Percentiles rank a stretch among this genome's conserved stretches.
Evolutionary conservation across 2,888 invertebrate species (phyloP).

Genomic region (Quadroppia sp.): DNA sequence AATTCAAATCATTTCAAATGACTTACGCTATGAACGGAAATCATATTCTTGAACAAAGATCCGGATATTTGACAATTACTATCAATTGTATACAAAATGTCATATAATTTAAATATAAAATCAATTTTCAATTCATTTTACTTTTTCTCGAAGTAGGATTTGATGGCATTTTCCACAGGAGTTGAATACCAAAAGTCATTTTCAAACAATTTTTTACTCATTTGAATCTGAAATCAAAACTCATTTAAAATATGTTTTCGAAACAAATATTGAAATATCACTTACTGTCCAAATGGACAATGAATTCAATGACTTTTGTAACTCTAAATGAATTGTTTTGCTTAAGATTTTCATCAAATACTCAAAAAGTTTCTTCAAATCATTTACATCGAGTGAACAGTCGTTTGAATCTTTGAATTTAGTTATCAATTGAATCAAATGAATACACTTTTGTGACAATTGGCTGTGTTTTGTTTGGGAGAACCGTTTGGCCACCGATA

Average conservation of each 20-base stretch:
- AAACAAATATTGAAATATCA: background rate
- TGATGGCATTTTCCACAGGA: background rate
- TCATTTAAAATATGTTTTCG: background rate
- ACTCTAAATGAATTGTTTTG: constrained; percentile 3
- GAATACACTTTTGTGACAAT: background rate
- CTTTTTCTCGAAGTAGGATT: constrained; percentile 2
- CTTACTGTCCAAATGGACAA: constrained; percentile 8
- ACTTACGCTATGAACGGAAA: constrained; percentile 6
- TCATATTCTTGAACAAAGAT: background rate
- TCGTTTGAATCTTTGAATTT: background rate
- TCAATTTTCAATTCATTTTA: background rate
- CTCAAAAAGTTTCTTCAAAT: background rate
- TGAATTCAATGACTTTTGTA: constrained; percentile 2
- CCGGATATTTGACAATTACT: constrained; percentile 7
- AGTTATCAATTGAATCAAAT: background rate
- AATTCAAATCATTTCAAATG: background rate
- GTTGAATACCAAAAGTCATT: background rate
- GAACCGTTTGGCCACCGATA: background rate
- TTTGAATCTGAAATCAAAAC: background rate
- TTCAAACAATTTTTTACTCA: background rate
- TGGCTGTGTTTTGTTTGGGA: constrained; percentile 20
- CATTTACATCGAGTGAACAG: background rate
- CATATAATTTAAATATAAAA: background rate
- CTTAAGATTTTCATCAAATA: background rate
- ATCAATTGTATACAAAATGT: background rate